Percentiles rank a stretch among this genome's conserved stretches.
Conservation (phyloP, 2,888 invertebrate genomes). For the Oxyteleia sp. region DNA sequence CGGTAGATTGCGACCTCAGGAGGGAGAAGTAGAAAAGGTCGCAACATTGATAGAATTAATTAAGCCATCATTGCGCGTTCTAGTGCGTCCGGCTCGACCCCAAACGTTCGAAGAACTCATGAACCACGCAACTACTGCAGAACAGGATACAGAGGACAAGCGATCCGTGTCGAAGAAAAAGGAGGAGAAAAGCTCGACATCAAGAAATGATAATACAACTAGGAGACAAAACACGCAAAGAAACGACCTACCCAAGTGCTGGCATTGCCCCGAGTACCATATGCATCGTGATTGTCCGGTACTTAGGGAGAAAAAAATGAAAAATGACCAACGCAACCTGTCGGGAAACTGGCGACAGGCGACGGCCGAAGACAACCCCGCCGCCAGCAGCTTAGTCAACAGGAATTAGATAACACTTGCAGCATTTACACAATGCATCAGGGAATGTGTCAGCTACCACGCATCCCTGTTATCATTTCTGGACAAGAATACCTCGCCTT, state of each 20-base stretch:
- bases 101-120: conserved; percentile 19
- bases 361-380: too few species aligned
- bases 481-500: too few species aligned
- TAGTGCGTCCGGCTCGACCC: conserved; percentile 3
- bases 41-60: conserved; percentile 15
- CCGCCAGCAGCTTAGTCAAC: too few species aligned
- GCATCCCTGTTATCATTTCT: too few species aligned
- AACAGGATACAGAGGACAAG: conserved; percentile 6
- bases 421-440: too few species aligned
- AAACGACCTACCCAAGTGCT: conserved; percentile 31
- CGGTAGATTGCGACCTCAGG: conserved; percentile 28
- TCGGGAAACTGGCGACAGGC: conserved; percentile 1
- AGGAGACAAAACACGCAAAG: background rate
- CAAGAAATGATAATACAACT: too few species aligned
- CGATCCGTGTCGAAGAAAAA: background rate
- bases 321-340: background rate
- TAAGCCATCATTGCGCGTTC: conserved; percentile 7
- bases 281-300: conserved; percentile 22
- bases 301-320: background rate
- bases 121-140: conserved; percentile 11
- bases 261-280: conserved; percentile 34
- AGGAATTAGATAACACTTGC: too few species aligned
- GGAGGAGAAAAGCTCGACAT: background rate
- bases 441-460: too few species aligned
- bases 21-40: conserved; percentile 20